Base-by-base conservation (phyloP, 2,113 vertebrate species). In the Micromys minutus region DNA sequence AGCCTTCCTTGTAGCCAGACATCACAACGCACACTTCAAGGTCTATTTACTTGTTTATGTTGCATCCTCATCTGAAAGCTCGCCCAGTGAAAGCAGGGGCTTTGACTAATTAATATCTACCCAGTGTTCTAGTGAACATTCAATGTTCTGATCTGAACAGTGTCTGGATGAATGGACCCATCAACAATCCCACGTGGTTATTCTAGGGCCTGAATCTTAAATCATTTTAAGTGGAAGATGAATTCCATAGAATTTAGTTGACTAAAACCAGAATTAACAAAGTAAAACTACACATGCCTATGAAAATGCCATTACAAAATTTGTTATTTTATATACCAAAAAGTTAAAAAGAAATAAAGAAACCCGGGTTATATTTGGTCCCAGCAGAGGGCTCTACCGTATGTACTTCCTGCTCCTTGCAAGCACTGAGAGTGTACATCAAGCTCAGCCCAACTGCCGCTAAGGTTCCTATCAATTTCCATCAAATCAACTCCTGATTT, bases 391-490 rank as follows among this genome's bases (percentile, higher is more conserved):
- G 76, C 42, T 17, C 1, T 7, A 42, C 4, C 59, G 21, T 19
- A 6, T 22, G 7, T n/a, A 71, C 2, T 45, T 55, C 74, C 67
- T 86, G 57, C 42, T 89, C 39, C 65, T 69, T n/a, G 3, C 34
- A 4, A 42, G 19, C 12, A 13, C 13, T 36, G 67, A n/a, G 47
- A 61, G 22, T n/a, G 26, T 91, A n/a, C 74, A 90, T 26, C 45
- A 88, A 45, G 11, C 94, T 96, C 77, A 92, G 24, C 1, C 61
- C 74, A 83, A 89, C 0, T 94, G 55, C 69, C 75, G 21, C 61
- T 50, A 31, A 72, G 47, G 89, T 84, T 96, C 72, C 87, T 36
- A 75, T 80, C 80, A 96, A 88, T 93, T 97, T 87, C 90, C 80
- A 96, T 90, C 86, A 87, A 55, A 90, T 94, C 75, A 84, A n/a